Base-by-base conservation (phyloP, 2,797 vertebrate species). In the Coregonus suidteri region DNA sequence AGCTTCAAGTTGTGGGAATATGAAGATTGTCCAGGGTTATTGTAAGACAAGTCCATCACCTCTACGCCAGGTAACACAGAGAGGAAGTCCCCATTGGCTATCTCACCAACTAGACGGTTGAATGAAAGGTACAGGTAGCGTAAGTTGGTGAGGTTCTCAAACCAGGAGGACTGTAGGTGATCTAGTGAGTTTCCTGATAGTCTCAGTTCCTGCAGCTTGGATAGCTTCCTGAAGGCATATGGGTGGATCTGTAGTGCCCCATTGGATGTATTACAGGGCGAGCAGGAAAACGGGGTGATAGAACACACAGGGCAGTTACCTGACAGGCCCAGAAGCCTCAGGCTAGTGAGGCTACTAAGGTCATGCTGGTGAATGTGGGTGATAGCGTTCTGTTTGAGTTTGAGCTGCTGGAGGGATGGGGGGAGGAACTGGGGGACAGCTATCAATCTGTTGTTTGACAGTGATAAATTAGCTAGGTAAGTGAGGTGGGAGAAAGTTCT, bases 271-370 rank as follows among this genome's bases (percentile, higher is more conserved):
- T 3, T 0, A 53, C 89, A 94, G 15, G 86, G 81, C 2, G n/a
- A 71, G 6, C 92, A 94, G 3, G 89, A 91, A 69, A 91, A 94
- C 0, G 89, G 89, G 2, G 91, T 84, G 4, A 92, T 93, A 70
- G 78, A 90, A 74, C 93, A 93, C 75, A 91, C 82, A 0, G 93
- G 91, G 37, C 91, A 93, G 76, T 91, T 94, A 35, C 89, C 88
- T 2, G 86, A 89, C 79, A 94, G 79, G 76, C 91, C 88, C 3
- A 94, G 87, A 56, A 88, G n/a, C 7, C 0, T 79, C 41, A 94
- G 83, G 4, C 90, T 79, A 16, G 7, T 35, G 74, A 93, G 53
- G 1, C 77, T 71, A 56, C 83, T 74, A 31, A 94, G 89, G 56
- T 92, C 90, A 4, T 80, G 79, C 15, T 31, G 53, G 31, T 37